A percentile compares a stretch with the other conserved stretches of the same genome.
Evolutionary conservation across 2,113 vertebrate genomes (phyloP).

Genomic region (Onychorhynchus coronatus): DNA sequence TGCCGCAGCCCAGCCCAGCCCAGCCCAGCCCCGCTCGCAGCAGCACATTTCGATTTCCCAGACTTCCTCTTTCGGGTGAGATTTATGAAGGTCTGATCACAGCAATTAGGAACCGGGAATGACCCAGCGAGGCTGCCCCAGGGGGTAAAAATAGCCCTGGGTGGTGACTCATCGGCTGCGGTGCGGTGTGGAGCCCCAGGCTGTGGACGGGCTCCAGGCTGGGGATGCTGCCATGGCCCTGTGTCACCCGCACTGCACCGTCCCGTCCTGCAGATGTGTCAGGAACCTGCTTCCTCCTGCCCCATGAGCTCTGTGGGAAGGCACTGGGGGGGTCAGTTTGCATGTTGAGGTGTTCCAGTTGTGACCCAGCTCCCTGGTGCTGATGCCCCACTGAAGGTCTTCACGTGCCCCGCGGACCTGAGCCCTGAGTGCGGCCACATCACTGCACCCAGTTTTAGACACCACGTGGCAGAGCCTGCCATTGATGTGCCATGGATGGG

Average conservation of each 20-base stretch:
- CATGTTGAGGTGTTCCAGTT: fast-evolving
- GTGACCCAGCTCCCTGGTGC: fast-evolving
- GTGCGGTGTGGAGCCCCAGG: neutral
- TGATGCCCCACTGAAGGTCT: neutral
- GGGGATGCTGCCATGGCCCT: neutral
- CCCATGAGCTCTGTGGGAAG: fast-evolving
- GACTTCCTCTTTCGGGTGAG: conserved; percentile 51
- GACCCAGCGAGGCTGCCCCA: neutral
- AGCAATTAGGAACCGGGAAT: conserved; percentile 36
- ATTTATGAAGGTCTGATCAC: conserved; percentile 22
- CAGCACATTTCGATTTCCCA: neutral
- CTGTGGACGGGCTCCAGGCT: fast-evolving
- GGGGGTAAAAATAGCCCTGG: neutral
- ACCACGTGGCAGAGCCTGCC: neutral
- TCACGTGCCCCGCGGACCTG: fast-evolving
- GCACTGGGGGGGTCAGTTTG: neutral
- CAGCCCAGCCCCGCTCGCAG: neutral
- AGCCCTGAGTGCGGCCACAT: neutral
- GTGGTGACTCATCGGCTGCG: neutral
- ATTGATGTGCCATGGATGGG: neutral
- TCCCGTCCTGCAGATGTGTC: neutral
- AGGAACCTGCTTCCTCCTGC: neutral
- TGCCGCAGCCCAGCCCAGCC: neutral
- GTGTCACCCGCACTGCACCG: neutral
- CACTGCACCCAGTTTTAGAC: fast-evolving